Evolutionary conservation across 2,888 invertebrate genomes (phyloP).

Genomic region (Argyresthia goedartella): DNA sequence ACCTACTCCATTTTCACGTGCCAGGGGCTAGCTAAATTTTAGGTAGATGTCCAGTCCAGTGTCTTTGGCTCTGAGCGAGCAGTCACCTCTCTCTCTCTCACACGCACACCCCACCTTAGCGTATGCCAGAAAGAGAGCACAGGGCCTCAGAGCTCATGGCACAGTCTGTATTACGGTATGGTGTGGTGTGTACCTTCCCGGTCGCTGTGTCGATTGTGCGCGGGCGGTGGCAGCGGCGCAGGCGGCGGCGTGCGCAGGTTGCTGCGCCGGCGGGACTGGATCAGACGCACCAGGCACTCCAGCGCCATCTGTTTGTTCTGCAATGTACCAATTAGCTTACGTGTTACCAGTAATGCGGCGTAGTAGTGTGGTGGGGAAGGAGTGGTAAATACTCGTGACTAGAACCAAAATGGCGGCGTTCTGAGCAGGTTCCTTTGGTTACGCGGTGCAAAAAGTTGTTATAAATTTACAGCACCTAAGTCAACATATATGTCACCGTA

Average conservation of each 20-base stretch:
- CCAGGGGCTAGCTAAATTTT: neutral
- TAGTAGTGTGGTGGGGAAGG: too few species aligned
- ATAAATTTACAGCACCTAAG: too few species aligned
- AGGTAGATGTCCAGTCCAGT: neutral
- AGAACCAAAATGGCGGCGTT: too few species aligned
- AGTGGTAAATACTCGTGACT: too few species aligned
- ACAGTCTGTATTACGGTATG: neutral
- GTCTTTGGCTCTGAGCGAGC: neutral
- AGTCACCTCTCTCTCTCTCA: neutral
- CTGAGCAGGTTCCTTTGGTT: too few species aligned
- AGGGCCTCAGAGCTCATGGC: neutral
- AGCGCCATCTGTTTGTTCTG: conserved; percentile 51
- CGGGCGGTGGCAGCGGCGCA: conserved; percentile 38
- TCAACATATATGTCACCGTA: too few species aligned
- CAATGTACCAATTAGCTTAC: too few species aligned
- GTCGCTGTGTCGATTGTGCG: neutral
- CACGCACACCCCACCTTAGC: neutral
- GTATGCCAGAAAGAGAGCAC: neutral
- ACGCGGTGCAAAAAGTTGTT: too few species aligned
- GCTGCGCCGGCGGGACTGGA: conserved; percentile 32
- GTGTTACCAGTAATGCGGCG: too few species aligned
- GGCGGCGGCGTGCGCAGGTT: conserved; percentile 20
- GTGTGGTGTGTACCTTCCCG: neutral
- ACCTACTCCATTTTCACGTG: too few species aligned
- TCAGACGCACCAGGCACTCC: conserved; percentile 42